These are phyloP conservation scores for Psittacula echo DNA, from an alignment of 2,797 vertebrate genomes.

Conservation along the genomic window DNA sequence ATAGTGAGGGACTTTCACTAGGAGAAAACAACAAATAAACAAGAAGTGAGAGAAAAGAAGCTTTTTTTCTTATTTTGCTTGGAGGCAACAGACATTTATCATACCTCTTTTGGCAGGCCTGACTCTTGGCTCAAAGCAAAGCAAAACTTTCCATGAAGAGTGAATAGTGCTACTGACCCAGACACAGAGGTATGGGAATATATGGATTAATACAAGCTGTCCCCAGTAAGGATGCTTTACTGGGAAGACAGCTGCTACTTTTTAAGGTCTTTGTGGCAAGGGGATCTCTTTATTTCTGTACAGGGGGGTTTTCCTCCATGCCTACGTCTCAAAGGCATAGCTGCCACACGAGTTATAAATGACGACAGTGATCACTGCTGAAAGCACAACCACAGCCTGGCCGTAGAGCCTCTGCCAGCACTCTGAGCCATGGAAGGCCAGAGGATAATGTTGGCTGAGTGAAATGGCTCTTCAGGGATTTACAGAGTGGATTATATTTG, in stretches of 20 bases:
- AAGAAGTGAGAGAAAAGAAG: slow-evolving; percentile 35
- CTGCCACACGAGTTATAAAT: not conserved
- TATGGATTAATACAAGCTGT: slow-evolving; percentile 51
- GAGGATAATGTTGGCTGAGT: slow-evolving; percentile 69
- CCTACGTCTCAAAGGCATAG: not conserved
- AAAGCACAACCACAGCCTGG: slow-evolving; percentile 53
- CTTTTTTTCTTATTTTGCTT: slow-evolving; percentile 52
- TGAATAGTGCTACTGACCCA: slow-evolving; percentile 66
- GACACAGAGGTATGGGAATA: slow-evolving; percentile 41
- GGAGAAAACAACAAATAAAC: slow-evolving; percentile 63
- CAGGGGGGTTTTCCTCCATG: not conserved
- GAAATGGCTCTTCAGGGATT: slow-evolving; percentile 75
- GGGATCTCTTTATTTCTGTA: fast-evolving
- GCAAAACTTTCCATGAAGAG: slow-evolving; percentile 60
- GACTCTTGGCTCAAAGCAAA: slow-evolving; percentile 37
- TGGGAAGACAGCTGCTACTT: slow-evolving; percentile 39
- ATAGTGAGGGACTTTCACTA: slow-evolving; percentile 13
- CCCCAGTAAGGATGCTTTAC: slow-evolving; percentile 53
- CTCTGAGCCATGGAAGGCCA: slow-evolving; percentile 61
- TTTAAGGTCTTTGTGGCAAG: not conserved
- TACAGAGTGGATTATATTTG: slow-evolving; percentile 69
- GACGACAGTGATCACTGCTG: not conserved
- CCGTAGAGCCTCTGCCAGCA: slow-evolving; percentile 56
- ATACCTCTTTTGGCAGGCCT: slow-evolving; percentile 47
- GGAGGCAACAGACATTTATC: slow-evolving; percentile 38